Percentiles rank a stretch among this genome's conserved stretches.
Evolutionary conservation across 2,797 vertebrate species (phyloP).

Genomic region (Chelidonichthys spinosus): DNA sequence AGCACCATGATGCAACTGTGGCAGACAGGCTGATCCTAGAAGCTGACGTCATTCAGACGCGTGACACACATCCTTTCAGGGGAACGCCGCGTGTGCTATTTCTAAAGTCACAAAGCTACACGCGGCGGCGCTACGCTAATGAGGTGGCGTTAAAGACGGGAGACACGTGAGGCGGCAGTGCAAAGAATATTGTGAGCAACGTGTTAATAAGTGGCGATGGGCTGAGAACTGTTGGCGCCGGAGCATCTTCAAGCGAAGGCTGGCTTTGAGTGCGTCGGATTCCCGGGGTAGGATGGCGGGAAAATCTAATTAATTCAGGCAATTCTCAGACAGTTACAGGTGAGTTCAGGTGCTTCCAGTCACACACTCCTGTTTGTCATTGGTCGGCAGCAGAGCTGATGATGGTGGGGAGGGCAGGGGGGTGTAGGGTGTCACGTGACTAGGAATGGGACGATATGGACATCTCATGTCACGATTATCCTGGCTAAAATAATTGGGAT

Average conservation of each 20-base stretch:
- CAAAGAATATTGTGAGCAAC: constrained; percentile 12
- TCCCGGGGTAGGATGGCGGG: neutral
- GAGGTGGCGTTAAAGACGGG: constrained; percentile 30
- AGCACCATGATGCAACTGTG: constrained; percentile 36
- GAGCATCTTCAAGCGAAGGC: constrained; percentile 26
- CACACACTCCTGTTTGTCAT: neutral
- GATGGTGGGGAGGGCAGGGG: neutral
- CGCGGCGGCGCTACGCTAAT: constrained; percentile 24
- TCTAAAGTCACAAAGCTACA: constrained; percentile 21
- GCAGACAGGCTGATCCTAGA: constrained; percentile 46
- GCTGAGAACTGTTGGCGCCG: constrained; percentile 35
- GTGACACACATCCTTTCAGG: constrained; percentile 11
- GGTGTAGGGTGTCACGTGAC: neutral
- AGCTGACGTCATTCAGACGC: constrained; percentile 41
- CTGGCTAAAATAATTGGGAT: too few relatives aligned
- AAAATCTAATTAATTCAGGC: constrained; percentile 1
- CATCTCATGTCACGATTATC: too few relatives aligned
- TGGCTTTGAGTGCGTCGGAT: neutral
- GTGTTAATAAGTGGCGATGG: constrained; percentile 7
- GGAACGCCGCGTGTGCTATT: constrained; percentile 21
- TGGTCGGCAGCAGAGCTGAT: constrained; percentile 11
- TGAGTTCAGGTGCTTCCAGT: constrained; percentile 10
- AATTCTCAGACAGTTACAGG: neutral
- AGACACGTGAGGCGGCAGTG: constrained; percentile 29
- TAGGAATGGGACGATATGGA: neutral